Evolutionary conservation across 2,113 vertebrate genomes (phyloP).

Genomic region (Cyphomyrus plagiostoma): DNA sequence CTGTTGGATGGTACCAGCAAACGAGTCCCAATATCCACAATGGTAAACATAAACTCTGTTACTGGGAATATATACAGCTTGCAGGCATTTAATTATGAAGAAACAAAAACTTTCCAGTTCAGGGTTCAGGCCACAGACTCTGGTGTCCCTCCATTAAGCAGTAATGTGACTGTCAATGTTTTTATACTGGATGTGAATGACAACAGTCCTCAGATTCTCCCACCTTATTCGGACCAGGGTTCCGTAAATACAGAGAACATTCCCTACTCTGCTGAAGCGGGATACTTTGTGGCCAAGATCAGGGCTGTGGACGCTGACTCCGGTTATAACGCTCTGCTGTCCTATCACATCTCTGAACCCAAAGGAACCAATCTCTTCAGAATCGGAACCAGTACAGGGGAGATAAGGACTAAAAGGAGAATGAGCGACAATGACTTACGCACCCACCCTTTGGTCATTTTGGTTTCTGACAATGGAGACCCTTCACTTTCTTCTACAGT

Average conservation of each 20-base stretch:
- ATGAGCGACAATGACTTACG: background rate
- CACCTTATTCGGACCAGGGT: too few species aligned
- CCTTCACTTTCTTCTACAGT: background rate
- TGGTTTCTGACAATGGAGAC: slow-evolving; percentile 46
- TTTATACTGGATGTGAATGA: background rate
- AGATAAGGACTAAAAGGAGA: background rate
- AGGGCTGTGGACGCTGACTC: too few species aligned
- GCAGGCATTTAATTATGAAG: background rate
- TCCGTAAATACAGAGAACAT: too few species aligned
- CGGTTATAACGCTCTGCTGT: too few species aligned
- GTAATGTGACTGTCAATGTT: background rate
- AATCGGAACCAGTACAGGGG: background rate
- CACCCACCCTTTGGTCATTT: slow-evolving; percentile 22
- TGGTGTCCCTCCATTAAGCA: background rate
- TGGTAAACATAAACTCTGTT: slow-evolving; percentile 57
- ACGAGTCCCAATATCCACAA: slow-evolving; percentile 50
- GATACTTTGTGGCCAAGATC: too few species aligned
- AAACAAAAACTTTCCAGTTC: background rate
- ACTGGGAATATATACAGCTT: background rate
- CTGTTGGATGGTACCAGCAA: slow-evolving; percentile 46
- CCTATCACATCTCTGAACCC: too few species aligned
- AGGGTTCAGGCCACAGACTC: background rate
- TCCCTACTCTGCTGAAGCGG: too few species aligned
- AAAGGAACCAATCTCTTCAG: too few species aligned
- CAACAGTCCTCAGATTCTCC: background rate